Evolutionary conservation across 2,888 invertebrate species (phyloP), one percentile per base, ranked within the genome.

Genomic region (Artemia sinica): DNA sequence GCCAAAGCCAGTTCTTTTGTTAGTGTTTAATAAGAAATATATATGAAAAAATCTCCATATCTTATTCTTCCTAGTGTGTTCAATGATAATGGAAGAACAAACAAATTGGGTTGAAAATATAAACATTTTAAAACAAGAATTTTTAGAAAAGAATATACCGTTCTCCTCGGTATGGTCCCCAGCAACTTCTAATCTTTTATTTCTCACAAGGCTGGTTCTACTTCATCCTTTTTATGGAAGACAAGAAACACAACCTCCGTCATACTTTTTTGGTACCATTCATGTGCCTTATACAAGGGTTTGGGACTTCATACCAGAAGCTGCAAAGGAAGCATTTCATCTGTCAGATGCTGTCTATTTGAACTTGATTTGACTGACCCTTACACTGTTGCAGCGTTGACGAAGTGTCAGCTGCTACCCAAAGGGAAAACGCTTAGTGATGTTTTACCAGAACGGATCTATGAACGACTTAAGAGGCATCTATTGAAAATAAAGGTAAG

Each of bases 191-290:
- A 41, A 41, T 3, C 41, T 41, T 41, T 1, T 41, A 2, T 41
- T 41, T 41, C 4, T 41, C 41, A 41, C 41, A 41, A 41, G 41
- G 41, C 41, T 41, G 41, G 41, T 41, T 67, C 68, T 13, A 67
- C 69, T 10, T 50, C 70, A 51, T 74, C 74, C 41, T 74, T 74
- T 70, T 71, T 74, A 65, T 74, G 74, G 74, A 69, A 71, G 69
- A 72, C 73, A 51, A 71, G 73, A 52, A 52, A 69, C 72, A 8
- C 70, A 72, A 41, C 76, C 77, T 3, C 75, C 76, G 2, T 75
- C 80, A 4, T 82, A 79, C 75, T 78, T 82, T 72, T 82, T 82
- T 74, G 82, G 82, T 50, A 82, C 82, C 12, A 81, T 83, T 72
- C 82, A 82, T 75, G 82, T 83, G 14, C 81, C 82, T 0, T 82